Evolutionary conservation across 2,888 invertebrate species (phyloP), one percentile per base, ranked within the genome.

Genomic region (Carpatolechia fugitivella): DNA sequence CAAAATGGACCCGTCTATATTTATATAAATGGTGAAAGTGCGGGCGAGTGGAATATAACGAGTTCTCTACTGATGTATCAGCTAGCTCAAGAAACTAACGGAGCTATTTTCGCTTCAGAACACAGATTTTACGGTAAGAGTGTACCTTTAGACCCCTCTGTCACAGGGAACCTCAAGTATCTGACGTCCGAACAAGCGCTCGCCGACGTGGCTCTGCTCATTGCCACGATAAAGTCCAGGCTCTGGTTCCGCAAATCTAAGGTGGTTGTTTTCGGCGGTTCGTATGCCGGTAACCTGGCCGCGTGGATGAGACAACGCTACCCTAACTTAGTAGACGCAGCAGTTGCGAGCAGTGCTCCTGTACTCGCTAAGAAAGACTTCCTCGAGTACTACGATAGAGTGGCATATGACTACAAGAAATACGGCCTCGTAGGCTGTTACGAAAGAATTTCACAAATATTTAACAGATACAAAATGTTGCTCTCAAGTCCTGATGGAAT

Each of bases 261-360:
- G 54, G 61, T 65, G 0, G 60, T 65, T 0, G 54, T 58, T 1
- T 24, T 62, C 7, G 65, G 64, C 14, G 85, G 40, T 11, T 89
- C 89, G 1, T 91, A 91, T 59, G 71, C 86, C 14, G 91, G 82
- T 10, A 84, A 77, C 49, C 72, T 91, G 69, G 91, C 90, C 0
- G 76, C 82, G 14, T 91, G 91, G 91, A 68, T 79, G 14, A 72
- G 86, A 56, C 54, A 78, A 1, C 80, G 82, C 58, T 90, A 89
- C 61, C 91, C 91, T 1, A 80, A 89, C 59, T 65, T 88, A 0
- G 76, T 91, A 16, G 64, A 84, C 66, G 88, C 84, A 4, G 88
- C 87, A 0, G 64, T 85, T 36, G 82, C 91, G 3, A 85, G 88
- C 56, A 90, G 91, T 61, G 91, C 81, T 46, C 91, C 91, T 3